These are phyloP conservation scores for Drosophila kambysellisi DNA, from an alignment of 2,888 invertebrate genomes.

Conservation along the genomic window DNA sequence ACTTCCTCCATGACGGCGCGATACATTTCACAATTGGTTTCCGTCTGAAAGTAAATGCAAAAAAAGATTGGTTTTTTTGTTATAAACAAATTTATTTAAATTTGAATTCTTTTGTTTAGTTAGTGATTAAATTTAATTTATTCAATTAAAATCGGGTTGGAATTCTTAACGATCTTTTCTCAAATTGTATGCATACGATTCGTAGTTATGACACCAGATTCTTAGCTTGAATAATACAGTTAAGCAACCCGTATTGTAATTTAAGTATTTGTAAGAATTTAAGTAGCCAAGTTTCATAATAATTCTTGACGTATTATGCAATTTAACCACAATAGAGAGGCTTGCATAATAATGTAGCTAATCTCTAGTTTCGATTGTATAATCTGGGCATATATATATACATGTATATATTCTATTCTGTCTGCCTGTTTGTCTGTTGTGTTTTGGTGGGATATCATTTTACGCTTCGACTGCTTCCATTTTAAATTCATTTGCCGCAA, in stretches of 20 bases:
- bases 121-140: background rate
- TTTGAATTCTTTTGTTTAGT: too few species aligned
- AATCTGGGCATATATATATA: constrained; percentile 1
- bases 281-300: constrained; percentile 6
- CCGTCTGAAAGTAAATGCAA: constrained; percentile 85
- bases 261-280: background rate
- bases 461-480: constrained; percentile 45
- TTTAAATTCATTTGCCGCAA: constrained; percentile 44
- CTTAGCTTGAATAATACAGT: background rate
- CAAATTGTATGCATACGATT: background rate
- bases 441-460: constrained; percentile 31
- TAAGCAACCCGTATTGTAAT: background rate
- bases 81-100: too few species aligned
- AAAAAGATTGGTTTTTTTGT: background rate
- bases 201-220: background rate
- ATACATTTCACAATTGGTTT: constrained; percentile 89
- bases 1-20: constrained; percentile 89
- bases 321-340: constrained; percentile 3
- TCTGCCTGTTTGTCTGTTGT: background rate
- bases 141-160: background rate
- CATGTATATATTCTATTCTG: background rate
- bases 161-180: background rate
- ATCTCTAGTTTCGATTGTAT: constrained; percentile 12
- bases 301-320: constrained; percentile 4
- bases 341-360: background rate